Conservation (phyloP, 2,888 invertebrate genomes). For the Thalpophila matura region DNA sequence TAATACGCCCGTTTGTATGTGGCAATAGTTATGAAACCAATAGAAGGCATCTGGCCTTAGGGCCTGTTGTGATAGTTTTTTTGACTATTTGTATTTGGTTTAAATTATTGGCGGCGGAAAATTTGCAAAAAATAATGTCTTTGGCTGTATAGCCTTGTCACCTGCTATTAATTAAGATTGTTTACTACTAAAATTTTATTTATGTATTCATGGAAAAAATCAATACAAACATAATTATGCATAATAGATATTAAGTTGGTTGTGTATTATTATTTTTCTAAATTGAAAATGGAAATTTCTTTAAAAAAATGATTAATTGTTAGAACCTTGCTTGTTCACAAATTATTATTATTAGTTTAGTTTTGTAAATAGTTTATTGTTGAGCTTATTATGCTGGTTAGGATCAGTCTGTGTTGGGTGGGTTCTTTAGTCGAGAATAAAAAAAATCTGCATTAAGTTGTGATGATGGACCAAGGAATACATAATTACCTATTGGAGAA, state of each 20-base stretch:
- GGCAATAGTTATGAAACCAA: no score
- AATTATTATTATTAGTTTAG: no score
- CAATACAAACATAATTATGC: conserved; percentile 26
- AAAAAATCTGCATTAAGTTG: no score
- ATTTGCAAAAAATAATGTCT: conserved; percentile 36
- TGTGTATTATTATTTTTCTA: conserved; percentile 32
- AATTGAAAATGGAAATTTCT: conserved; percentile 36
- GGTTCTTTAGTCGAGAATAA: no score
- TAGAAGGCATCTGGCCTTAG: no score
- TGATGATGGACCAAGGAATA: no score
- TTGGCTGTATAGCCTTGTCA: conserved; percentile 40
- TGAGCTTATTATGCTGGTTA: no score
- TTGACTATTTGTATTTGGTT: conserved; percentile 13
- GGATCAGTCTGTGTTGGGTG: no score
- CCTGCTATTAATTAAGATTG: conserved; percentile 40
- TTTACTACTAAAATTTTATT: conserved; percentile 42
- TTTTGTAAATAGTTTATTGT: no score
- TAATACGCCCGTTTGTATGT: no score
- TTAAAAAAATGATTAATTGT: conserved; percentile 24
- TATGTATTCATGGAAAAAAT: conserved; percentile 45
- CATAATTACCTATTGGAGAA: no score
- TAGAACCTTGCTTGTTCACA: conserved; percentile 28
- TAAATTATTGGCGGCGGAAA: conserved; percentile 24
- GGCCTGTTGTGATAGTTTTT: conserved; percentile 18
- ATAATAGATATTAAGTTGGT: conserved; percentile 27